phyloP scores from a whole-genome alignment of 2,113 vertebrate genomes.

The Neotragus moschatus region DNA sequence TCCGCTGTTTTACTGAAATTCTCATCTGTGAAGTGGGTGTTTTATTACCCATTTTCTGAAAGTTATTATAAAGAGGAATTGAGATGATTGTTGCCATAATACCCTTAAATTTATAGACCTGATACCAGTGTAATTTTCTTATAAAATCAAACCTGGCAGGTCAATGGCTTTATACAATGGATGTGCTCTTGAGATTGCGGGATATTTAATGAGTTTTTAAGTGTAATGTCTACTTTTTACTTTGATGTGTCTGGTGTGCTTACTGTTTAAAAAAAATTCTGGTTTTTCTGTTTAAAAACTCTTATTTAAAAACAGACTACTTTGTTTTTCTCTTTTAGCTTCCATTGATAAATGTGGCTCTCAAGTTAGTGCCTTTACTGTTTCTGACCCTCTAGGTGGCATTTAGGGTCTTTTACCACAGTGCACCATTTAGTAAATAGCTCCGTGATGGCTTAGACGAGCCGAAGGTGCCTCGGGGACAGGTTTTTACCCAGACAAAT shows the following conservation, averaged over 20 bases:
- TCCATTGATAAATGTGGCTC: not conserved
- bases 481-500: slow-evolving; percentile 41
- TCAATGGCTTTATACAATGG: not conserved
- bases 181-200: not conserved
- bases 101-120: not conserved
- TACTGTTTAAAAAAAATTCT: not conserved
- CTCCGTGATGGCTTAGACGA: not conserved
- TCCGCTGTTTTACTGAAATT: not conserved
- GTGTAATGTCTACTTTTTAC: not conserved
- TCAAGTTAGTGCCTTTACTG: not conserved
- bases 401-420: not conserved
- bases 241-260: not conserved
- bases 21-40: not conserved
- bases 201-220: not conserved
- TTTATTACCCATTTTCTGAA: not conserved
- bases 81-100: not conserved
- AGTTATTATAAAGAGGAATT: not conserved
- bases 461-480: not conserved
- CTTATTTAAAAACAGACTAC: not conserved
- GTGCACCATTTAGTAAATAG: not conserved
- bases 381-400: not conserved
- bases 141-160: not conserved
- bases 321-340: not conserved
- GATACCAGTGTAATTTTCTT: not conserved
- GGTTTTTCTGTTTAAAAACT: not conserved